These are phyloP conservation scores for Sinocyclocheilus grahami DNA, from an alignment of 2,113 vertebrate species.

Conservation along the genomic window DNA sequence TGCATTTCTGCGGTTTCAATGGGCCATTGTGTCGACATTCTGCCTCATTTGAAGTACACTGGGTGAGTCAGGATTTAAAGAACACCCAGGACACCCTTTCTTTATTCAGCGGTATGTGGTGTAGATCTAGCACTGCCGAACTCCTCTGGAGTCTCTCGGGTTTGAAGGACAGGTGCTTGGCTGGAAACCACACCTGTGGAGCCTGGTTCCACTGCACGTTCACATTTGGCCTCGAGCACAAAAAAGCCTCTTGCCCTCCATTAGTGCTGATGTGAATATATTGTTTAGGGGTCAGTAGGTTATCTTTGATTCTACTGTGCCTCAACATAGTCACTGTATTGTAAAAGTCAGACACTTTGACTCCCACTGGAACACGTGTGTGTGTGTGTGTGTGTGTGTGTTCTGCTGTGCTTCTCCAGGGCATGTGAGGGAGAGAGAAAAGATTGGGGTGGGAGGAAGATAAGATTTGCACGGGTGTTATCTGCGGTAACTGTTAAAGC, in stretches of 20 bases:
- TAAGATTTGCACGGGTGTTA: slow-evolving; percentile 49
- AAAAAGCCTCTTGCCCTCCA: slow-evolving; percentile 4
- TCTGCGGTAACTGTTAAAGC: slow-evolving; percentile 52
- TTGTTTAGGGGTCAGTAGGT: slow-evolving; percentile 52
- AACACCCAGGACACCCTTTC: slow-evolving; percentile 40
- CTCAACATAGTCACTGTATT: slow-evolving; percentile 9
- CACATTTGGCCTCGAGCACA: slow-evolving; percentile 29
- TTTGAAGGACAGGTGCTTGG: slow-evolving; percentile 10
- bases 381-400: background rate
- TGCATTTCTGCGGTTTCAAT: slow-evolving; percentile 62
- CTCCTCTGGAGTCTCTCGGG: background rate
- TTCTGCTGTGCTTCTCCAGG: background rate
- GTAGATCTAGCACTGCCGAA: background rate
- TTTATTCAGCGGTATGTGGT: background rate
- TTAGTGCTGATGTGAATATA: slow-evolving; percentile 51
- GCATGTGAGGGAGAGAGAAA: slow-evolving; percentile 38
- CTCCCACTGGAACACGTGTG: background rate
- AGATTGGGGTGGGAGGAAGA: slow-evolving; percentile 39
- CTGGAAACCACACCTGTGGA: slow-evolving; percentile 20
- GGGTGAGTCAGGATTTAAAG: slow-evolving; percentile 61
- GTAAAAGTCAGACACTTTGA: slow-evolving; percentile 37
- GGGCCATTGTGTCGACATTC: slow-evolving; percentile 62
- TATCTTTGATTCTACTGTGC: slow-evolving; percentile 46
- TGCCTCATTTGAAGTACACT: slow-evolving; percentile 62
- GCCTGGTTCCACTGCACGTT: background rate